phyloP scores from a whole-genome alignment of 2,888 invertebrate species.

The Cantharis flavilabris region DNA sequence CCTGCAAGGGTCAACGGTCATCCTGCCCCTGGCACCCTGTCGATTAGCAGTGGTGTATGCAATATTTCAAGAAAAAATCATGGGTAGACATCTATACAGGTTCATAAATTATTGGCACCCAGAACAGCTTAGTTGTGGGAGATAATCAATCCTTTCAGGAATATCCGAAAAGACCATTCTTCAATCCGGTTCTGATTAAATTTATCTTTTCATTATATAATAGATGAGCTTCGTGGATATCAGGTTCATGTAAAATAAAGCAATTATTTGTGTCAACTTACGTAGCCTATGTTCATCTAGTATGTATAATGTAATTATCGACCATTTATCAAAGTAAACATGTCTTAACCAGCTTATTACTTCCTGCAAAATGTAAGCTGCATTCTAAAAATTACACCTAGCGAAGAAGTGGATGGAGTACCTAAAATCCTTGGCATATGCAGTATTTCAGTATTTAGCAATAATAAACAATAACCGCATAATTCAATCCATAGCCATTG shows the following conservation, averaged over 20 bases:
- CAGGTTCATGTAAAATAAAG: conserved; percentile 1
- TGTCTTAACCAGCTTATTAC: neutral
- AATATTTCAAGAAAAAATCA: neutral
- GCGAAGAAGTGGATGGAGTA: neutral
- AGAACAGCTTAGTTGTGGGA: neutral
- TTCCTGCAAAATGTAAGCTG: neutral
- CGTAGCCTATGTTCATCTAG: neutral
- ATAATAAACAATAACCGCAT: conserved; percentile 13
- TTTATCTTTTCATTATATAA: neutral
- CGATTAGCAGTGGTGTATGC: conserved; percentile 28
- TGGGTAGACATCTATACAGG: neutral
- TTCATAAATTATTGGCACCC: neutral
- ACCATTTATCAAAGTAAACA: conserved; percentile 1
- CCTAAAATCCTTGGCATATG: conserved; percentile 15
- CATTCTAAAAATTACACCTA: neutral
- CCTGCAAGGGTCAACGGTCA: conserved; percentile 37
- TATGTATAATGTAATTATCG: neutral
- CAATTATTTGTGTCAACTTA: neutral
- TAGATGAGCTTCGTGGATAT: neutral
- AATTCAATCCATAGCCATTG: conserved; percentile 5
- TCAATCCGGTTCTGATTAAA: neutral
- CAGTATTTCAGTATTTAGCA: neutral
- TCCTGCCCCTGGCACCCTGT: conserved; percentile 34
- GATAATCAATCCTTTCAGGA: neutral
- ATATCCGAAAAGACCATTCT: neutral